Base-by-base conservation (phyloP, 2,113 vertebrate genomes). In the Chrysochloris asiatica region DNA sequence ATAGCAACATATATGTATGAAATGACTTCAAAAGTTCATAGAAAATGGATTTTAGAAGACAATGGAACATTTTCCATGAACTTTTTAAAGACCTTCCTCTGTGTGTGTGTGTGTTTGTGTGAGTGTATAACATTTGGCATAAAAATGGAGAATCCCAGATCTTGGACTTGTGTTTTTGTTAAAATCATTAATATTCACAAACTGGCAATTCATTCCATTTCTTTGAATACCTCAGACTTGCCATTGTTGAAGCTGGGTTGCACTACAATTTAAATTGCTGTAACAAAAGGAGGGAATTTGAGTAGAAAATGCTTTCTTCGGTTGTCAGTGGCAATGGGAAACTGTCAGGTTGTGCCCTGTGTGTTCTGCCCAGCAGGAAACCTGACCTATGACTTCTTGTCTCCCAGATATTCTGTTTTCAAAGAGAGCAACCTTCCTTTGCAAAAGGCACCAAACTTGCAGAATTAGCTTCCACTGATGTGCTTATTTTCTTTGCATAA, bases 351-450 rank as follows among this genome's bases (percentile, higher is more conserved):
- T 86, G 52, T 33, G 52, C 36, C 56, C 41, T 4, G 0, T 6
- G 28, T 36, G 63, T 47, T 38, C 82, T 4, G 45, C 50, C 83
- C 65, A 33, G 65, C 56, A 75, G 59, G 73, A 43, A 75, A 54
- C 48, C 83, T 69, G 73, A 67, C 43, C 67, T 48, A 45, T 38
- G 36, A 50, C 78, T 63, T 83, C 86, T 45, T 61, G 54, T 90
- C 86, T 83, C 90, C 78, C 59, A 80, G 33, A 87, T 12, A 71
- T 50, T 83, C 36, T 50, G 16, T 84, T 90, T 75, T 47, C 90
- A 94, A 90, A 83, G 90, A 90, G 16, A 90, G 28, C 56, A 84
- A 41, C 17, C 1, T 1, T 36, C 43, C 36, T 67, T 61, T 69
- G 47, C 67, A 90, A 71, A 86, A 83, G 56, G 22, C 48, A n/a